Base-by-base conservation (phyloP, 2,113 vertebrate species). In the Callopanchax toddi region DNA sequence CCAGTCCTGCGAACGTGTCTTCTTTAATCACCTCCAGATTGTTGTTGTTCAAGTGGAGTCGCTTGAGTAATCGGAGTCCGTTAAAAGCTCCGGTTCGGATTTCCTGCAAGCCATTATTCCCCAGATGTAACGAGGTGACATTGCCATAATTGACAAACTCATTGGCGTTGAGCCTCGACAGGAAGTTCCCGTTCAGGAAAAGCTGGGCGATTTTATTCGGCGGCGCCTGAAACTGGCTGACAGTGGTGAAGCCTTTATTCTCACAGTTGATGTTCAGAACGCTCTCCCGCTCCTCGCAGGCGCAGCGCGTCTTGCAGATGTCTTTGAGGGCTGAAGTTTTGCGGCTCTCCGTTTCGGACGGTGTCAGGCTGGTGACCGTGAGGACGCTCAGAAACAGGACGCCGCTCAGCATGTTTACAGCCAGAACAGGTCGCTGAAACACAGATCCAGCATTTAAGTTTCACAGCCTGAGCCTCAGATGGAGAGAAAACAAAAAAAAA, bases 31-130 rank as follows among this genome's bases (percentile, higher is more conserved):
- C 93, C 79, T 99, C 97, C 73, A 99, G 87, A 76, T 97, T 96
- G 87, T 99, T 99, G 87, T 99, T 99, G 88, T 99, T 98, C 63
- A 99, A 92, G 82, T 99, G 96, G 53, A 99, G 92, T 58, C 96
- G 91, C 85, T 96, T 98, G 60, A 99, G 92, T 42, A 93, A 94
- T 65, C 94, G 95, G 21, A 99, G 92, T 74, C 96, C 97, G 0
- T 90, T 94, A 73, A 99, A 99, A 3, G 96, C 95, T 25, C 95
- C 96, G 0, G 91, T 94, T 32, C 92, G 87, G 75, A 99, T 97
- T 84, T 99, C 97, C 86, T 96, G 95, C 87, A 99, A 90, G 70
- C 97, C 97, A 67, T 99, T 99, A 87, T 98, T 98, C 46, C 96
- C 96, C 71, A 99, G 80, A 89, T 99, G 96, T 71, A 99, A 93